Base-by-base conservation (phyloP, 2,113 vertebrate genomes). In the Lagenorhynchus albirostris region DNA sequence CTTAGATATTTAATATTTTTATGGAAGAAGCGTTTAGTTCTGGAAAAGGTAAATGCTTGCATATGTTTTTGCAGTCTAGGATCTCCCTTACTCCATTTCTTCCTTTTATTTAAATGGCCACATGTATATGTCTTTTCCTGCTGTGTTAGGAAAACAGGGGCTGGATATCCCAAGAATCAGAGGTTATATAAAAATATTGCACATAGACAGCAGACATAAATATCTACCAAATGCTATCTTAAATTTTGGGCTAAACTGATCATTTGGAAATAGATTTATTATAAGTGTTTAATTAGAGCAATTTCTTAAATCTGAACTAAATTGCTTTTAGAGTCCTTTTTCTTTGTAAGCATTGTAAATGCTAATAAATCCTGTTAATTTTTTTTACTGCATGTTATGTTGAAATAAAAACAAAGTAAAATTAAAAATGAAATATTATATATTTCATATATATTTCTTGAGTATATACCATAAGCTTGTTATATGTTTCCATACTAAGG, bases 1-100 rank as follows among this genome's bases (percentile, higher is more conserved):
- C 98, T 91, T 97, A 98, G 98, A 98, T 99, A 98, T 98, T 98
- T 96, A 98, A 98, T 99, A 99, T 99, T 99, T 99, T 99, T 99
- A 98, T 99, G 99, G 97, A 98, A 98, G 98, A 99, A 98, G 98
- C 96, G 80, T 98, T 99, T 98, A 98, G 99, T 98, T 99, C 98
- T 98, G 97, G 97, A 98, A 98, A 98, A 98, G 93, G 92, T 98
- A 98, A 98, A 98, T 98, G 98, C 98, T 98, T 99, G 98, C 99
- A 98, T 99, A 99, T 99, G 99, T 99, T 98, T 99, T 99, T 99
- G 98, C 98, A 98, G 97, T 98, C 98, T 5, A 76, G 97, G 95
- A 98, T 98, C 98, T 98, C 97, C 98, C 96, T 98, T 98, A 92
- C 58, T 98, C 97, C 97, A 96, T 98, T 98, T 98, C 95, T 97